phyloP scores from a whole-genome alignment of 2,113 vertebrate species.

The Macroglossus sobrinus region DNA sequence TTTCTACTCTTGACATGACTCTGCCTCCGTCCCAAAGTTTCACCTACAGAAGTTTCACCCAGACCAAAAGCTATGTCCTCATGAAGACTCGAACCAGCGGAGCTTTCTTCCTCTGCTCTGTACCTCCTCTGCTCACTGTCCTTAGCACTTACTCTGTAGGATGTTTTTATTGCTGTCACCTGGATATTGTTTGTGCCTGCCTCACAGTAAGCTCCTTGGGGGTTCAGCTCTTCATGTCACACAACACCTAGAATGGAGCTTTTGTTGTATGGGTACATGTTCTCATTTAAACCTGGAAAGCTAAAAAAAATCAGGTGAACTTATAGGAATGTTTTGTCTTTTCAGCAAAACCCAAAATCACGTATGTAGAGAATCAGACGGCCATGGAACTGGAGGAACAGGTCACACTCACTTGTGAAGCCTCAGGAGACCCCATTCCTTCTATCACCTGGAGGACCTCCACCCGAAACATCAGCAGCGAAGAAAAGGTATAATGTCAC shows the following conservation, averaged over 20 bases:
- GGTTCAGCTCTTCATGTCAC: background rate
- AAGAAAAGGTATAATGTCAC: slow-evolving; percentile 91
- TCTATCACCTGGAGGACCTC: slow-evolving; percentile 95
- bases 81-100: background rate
- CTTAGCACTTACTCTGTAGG: accelerated
- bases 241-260: background rate
- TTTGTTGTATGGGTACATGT: background rate
- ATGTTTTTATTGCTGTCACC: background rate
- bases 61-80: background rate
- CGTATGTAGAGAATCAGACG: slow-evolving; percentile 94
- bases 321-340: slow-evolving; percentile 47
- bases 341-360: slow-evolving; percentile 97
- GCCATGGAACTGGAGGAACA: slow-evolving; percentile 95
- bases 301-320: background rate
- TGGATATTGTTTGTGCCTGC: background rate
- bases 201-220: no score
- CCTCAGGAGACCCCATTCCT: slow-evolving; percentile 95
- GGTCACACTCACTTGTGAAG: slow-evolving; percentile 96
- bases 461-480: slow-evolving; percentile 89
- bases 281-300: background rate
- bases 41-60: background rate
- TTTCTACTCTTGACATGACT: background rate
- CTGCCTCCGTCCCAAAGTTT: background rate
- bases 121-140: background rate
- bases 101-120: accelerated